Percentiles rank a stretch among this genome's conserved stretches.
Evolutionary conservation across 2,797 vertebrate genomes (phyloP).

Genomic region (Malacoctenus gilli): DNA sequence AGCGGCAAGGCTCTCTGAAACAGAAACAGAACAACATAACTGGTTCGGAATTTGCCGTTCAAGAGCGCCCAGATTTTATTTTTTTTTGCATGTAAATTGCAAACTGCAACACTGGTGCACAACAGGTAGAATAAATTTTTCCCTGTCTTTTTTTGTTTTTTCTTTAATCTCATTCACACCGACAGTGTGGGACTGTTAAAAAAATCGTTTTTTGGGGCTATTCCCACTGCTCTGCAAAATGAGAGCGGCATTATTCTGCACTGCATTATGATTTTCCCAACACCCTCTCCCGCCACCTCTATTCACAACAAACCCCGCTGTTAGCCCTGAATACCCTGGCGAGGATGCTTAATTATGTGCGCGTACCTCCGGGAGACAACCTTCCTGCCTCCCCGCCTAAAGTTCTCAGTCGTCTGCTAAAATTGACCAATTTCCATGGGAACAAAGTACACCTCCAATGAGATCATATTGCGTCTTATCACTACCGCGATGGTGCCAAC

Average conservation of each 20-base stretch:
- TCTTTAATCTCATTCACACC: slow-evolving; percentile 45
- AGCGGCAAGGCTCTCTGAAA: slow-evolving; percentile 83
- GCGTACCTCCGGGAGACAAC: slow-evolving; percentile 81
- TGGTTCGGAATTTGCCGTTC: background rate
- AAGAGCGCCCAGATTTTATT: background rate
- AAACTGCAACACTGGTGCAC: slow-evolving; percentile 26
- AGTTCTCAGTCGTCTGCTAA: slow-evolving; percentile 80
- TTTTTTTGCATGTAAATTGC: too few relatives aligned
- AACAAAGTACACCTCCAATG: slow-evolving; percentile 89
- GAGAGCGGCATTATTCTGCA: slow-evolving; percentile 70
- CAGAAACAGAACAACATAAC: slow-evolving; percentile 30
- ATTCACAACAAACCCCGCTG: slow-evolving; percentile 84
- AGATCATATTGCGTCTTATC: slow-evolving; percentile 89
- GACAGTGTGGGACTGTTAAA: slow-evolving; percentile 38
- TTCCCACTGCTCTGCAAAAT: slow-evolving; percentile 63
- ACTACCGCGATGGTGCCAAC: slow-evolving; percentile 93
- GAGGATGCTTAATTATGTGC: slow-evolving; percentile 85
- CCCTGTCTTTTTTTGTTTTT: slow-evolving; percentile 13
- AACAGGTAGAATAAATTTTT: slow-evolving; percentile 37
- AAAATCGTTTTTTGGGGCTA: slow-evolving; percentile 35
- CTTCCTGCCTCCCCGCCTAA: slow-evolving; percentile 80
- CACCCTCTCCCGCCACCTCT: slow-evolving; percentile 79
- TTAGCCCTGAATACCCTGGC: slow-evolving; percentile 82
- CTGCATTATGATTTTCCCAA: slow-evolving; percentile 79
- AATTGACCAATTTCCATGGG: slow-evolving; percentile 88